Base-by-base conservation (phyloP, 2,888 invertebrate genomes). In the Trisateles emortualis region DNA sequence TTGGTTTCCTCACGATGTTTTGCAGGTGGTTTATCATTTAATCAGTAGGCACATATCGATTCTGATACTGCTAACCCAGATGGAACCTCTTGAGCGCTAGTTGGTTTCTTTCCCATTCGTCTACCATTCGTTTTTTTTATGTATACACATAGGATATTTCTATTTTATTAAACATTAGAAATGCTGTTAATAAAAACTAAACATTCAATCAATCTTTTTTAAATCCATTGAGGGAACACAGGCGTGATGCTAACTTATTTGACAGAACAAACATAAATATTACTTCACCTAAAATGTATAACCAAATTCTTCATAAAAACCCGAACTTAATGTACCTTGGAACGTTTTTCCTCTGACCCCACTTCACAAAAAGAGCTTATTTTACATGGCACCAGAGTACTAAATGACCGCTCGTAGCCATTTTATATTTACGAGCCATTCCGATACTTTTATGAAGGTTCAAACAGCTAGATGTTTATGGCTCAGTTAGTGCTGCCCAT, bases 361-460 rank as follows among this genome's bases (percentile, higher is more conserved):
- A 51, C 50, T 57, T 47, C 33, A 43, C 24, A 43, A 52, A 68
- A 64, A 63, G 53, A 59, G 50, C 26, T 39, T 39, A 63, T 56
- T 68, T 68, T 60, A 68, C 69, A 63, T 58, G 53, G 35, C 47
- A 50, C 48, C 52, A 44, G 26, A 40, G 44, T 43, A 38, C 46
- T 55, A 59, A 73, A 78, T 76, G 76, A 70, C 70, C 74, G 66
- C 52, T 64, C 58, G 57, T 66, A 65, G 71, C 72, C 72, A 72
- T 74, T 81, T 74, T 66, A 72, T 78, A 76, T 83, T 84, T 83
- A 85, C 75, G 80, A 81, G 50, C 78, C 65, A 73, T 83, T 78
- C 52, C 48, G 68, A 78, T 78, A 77, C 76, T 76, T 79, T 79
- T 77, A 80, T 76, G 76, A 67, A 58, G 70, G 72, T 61, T 57